Evolutionary conservation across 2,797 vertebrate genomes (phyloP), one percentile per base, ranked within the genome.

Genomic region (Potorous gilbertii): DNA sequence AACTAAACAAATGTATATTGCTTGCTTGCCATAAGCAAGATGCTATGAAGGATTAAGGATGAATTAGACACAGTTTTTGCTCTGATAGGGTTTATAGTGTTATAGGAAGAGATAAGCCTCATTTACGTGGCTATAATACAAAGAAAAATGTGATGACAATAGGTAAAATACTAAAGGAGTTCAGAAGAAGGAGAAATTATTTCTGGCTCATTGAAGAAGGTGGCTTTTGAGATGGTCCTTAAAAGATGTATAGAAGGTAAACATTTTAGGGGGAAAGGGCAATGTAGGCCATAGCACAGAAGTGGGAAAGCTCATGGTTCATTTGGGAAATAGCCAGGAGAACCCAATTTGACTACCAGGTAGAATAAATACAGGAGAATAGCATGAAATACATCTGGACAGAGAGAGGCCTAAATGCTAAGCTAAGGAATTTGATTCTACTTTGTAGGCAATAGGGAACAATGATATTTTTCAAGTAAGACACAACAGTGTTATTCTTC

Each of bases 11-110:
- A 92, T 94, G 92, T 56, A 89, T 52, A 92, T 4, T 34, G 14
- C 94, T 54, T 16, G 54, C 87, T 13, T 94, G 52, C 46, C 95
- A 90, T 92, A 89, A 90, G 62, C 28, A 34, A 96, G 54, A 55
- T 95, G 62, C 0, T 55, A 11, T 56, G 16, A 89, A 55, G n/a
- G 28, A 28, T 93, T 56, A 90, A 13, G 18, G 87, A 52, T 34
- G 34, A 52, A 90, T 91, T 46, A 56, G 52, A 46, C 10, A 81
- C 54, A 46, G 54, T 54, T 52, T 3, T 0, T 3, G 34, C 10
- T 93, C 50, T 55, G 10, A 11, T 3, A 40, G 31, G 90, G 74
- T 29, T 57, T 50, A 62, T 18, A 29, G 52, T 62, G 28, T 91
- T 55, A 8, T 27, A 11, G 40, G 34, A 29, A 14, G 34, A 90